Percentiles rank a stretch among this genome's conserved stretches.
These are phyloP conservation scores for Wasmannia auropunctata DNA, from an alignment of 1,140 invertebrate genomes.

Conservation along the genomic window DNA sequence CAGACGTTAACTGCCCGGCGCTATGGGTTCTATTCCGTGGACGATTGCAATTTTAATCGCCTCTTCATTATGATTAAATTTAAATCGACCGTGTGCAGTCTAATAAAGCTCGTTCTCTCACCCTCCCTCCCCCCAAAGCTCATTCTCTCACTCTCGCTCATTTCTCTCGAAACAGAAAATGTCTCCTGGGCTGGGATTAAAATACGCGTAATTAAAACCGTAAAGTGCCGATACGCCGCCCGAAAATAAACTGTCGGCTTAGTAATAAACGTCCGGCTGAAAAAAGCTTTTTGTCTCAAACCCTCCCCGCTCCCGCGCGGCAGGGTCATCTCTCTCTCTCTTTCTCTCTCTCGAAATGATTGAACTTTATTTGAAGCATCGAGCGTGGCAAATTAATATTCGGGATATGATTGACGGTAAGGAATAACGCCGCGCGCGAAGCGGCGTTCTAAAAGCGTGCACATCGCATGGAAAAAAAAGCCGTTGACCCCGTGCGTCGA, in stretches of 20 bases:
- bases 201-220: conserved; percentile 83
- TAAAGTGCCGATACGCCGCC: conserved; percentile 79
- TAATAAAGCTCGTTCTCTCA: conserved; percentile 81
- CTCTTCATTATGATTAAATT: conserved; percentile 85
- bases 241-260: conserved; percentile 80
- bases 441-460: conserved; percentile 64
- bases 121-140: too few species aligned
- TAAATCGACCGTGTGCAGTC: conserved; percentile 80
- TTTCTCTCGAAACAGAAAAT: conserved; percentile 76
- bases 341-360: conserved; percentile 67
- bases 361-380: conserved; percentile 82
- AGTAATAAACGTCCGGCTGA: conserved; percentile 76
- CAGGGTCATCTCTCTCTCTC: too few species aligned
- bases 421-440: conserved; percentile 54
- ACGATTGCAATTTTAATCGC: conserved; percentile 85
- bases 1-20: conserved; percentile 82
- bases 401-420: conserved; percentile 73
- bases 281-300: conserved; percentile 81
- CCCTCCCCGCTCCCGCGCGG: not conserved
- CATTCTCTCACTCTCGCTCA: not conserved
- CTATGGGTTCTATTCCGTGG: conserved; percentile 81
- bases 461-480: conserved; percentile 59
- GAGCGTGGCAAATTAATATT: conserved; percentile 74
- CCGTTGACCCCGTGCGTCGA: conserved; percentile 66
- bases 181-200: conserved; percentile 79